phyloP scores from a whole-genome alignment of 2,797 vertebrate species.

The Dendrocincla fuliginosa region DNA sequence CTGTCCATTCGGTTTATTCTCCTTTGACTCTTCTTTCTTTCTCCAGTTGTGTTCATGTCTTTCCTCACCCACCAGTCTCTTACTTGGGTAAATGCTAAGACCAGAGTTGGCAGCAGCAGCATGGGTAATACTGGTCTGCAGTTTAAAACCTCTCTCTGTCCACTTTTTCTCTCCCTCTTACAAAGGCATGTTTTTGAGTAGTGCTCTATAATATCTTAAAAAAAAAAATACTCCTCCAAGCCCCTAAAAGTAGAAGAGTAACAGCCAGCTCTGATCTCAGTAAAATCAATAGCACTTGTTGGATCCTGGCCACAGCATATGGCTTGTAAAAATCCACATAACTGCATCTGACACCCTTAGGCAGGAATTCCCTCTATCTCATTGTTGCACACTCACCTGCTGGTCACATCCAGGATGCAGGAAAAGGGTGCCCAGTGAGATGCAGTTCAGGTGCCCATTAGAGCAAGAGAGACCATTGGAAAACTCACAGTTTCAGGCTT shows the following conservation, averaged over 20 bases:
- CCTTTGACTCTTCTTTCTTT: not conserved
- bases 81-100: not conserved
- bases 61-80: not conserved
- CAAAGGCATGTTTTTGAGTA: not conserved
- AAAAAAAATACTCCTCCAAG: fast-evolving
- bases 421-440: not conserved
- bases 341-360: not conserved
- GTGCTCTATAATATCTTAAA: not conserved
- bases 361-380: not conserved
- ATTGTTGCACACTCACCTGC: fast-evolving
- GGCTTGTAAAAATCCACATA: not conserved
- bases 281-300: not conserved
- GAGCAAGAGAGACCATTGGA: not conserved
- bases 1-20: not conserved
- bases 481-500: not conserved
- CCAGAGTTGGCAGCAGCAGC: not conserved
- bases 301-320: not conserved
- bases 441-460: not conserved
- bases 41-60: not conserved
- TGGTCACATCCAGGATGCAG: not conserved
- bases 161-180: not conserved
- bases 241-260: not conserved
- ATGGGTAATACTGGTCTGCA: not conserved
- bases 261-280: not conserved
- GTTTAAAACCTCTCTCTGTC: not conserved